Evolutionary conservation across 2,113 vertebrate species (phyloP), one percentile per base, ranked within the genome.

Genomic region (Cyanoderma ruficeps): DNA sequence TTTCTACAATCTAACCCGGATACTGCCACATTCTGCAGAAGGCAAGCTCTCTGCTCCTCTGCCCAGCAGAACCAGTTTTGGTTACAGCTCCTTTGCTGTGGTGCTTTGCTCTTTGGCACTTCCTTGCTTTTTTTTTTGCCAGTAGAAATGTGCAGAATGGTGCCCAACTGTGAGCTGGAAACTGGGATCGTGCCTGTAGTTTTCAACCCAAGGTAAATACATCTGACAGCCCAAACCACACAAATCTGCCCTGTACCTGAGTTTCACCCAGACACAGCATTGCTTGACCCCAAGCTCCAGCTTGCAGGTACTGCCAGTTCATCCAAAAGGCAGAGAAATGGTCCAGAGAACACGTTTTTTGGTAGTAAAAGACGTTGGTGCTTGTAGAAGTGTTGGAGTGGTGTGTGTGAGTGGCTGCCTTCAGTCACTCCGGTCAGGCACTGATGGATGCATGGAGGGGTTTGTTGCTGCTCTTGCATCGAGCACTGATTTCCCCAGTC

Each of bases 211-310:
- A 61, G n/a, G 55, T 50, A 24, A 33, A 42, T 10, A 8, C 10
- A 7, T 28, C 28, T 0, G 0, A 52, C 35, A 76, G 35, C 10
- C 30, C 44, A 22, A 52, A 28, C 44, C 33, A 14, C 49, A 6
- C 1, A 0, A 7, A 19, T 8, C 46, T 57, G 39, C 39, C 27
- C 28, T 4, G 1, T 25, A 7, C 16, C 20, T 60, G 56, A 61
- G 33, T 19, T 63, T 30, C 27, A 27, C 27, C 22, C 37, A 83
- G 37, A 1, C 10, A 10, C 0, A 25, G 31, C 67, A 63, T 16
- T 91, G 46, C 47, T 39, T 53, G 71, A 53, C 16, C 71, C 39
- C 17, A 21, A 9, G 15, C 44, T 87, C n/a, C 41, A 37, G 27
- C 42, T 52, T 27, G 7, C 35, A 55, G 77, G 22, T 55, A 20